These are phyloP conservation scores for Tetramorium alpestre DNA, from an alignment of 1,140 invertebrate species.

Conservation along the genomic window DNA sequence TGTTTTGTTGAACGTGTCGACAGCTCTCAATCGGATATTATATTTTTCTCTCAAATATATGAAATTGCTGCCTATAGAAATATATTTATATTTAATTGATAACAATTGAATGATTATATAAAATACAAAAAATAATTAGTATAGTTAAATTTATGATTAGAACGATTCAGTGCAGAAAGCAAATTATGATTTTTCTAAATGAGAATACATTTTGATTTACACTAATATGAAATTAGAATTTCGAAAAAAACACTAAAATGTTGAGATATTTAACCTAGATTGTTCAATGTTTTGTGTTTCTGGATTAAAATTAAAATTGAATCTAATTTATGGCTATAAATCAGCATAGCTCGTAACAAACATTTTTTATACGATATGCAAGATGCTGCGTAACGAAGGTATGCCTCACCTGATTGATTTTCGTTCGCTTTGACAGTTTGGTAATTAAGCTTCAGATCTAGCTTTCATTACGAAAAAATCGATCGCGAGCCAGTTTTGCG, in stretches of 20 bases:
- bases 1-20: background rate
- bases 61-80: background rate
- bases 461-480: conserved; percentile 30
- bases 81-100: background rate
- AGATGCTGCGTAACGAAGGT: background rate
- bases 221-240: background rate
- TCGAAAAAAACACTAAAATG: background rate
- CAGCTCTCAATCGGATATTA: background rate
- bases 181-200: background rate
- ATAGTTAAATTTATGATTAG: background rate
- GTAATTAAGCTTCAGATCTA: conserved; percentile 18
- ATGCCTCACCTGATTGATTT: background rate
- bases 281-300: background rate
- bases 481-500: background rate
- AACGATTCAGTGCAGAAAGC: background rate
- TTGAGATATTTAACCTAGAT: background rate
- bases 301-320: too few relatives aligned
- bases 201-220: background rate
- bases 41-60: background rate
- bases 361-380: background rate
- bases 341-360: background rate
- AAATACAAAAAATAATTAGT: background rate
- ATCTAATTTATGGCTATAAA: conserved; percentile 24
- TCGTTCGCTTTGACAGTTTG: conserved; percentile 28
- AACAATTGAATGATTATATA: background rate